phyloP scores from a whole-genome alignment of 2,797 vertebrate genomes.

The Chiloscyllium punctatum region DNA sequence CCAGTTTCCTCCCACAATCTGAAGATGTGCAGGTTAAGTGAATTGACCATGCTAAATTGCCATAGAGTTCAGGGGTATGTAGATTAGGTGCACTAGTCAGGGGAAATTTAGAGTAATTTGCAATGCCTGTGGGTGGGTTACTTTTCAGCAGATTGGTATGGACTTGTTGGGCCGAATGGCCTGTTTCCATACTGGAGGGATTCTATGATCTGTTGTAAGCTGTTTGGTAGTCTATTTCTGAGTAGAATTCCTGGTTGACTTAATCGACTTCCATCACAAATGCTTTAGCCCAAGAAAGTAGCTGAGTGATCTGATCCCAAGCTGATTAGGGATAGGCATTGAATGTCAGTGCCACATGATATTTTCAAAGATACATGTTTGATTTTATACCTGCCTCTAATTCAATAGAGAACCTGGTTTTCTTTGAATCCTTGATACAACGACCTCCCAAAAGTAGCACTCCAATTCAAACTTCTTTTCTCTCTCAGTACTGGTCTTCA shows the following conservation, averaged over 20 bases:
- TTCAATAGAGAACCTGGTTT: neutral
- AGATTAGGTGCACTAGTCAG: too few relatives aligned
- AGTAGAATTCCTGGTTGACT: neutral
- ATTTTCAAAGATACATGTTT: neutral
- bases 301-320: neutral
- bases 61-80: too few relatives aligned
- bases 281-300: neutral
- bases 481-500: neutral
- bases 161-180: too few relatives aligned
- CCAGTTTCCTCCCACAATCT: too few relatives aligned
- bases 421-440: neutral
- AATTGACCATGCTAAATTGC: too few relatives aligned
- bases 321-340: neutral
- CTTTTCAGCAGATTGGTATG: too few relatives aligned
- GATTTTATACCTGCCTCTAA: neutral
- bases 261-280: neutral
- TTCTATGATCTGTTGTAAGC: too few relatives aligned
- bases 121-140: too few relatives aligned
- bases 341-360: neutral
- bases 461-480: neutral
- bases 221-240: too few relatives aligned
- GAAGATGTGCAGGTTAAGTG: too few relatives aligned
- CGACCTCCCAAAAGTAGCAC: neutral
- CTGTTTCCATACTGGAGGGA: too few relatives aligned
- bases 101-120: too few relatives aligned